Percentiles rank a stretch among this genome's conserved stretches.
phyloP scores from a whole-genome alignment of 1,140 invertebrate genomes.

The Penaeus indicus region DNA sequence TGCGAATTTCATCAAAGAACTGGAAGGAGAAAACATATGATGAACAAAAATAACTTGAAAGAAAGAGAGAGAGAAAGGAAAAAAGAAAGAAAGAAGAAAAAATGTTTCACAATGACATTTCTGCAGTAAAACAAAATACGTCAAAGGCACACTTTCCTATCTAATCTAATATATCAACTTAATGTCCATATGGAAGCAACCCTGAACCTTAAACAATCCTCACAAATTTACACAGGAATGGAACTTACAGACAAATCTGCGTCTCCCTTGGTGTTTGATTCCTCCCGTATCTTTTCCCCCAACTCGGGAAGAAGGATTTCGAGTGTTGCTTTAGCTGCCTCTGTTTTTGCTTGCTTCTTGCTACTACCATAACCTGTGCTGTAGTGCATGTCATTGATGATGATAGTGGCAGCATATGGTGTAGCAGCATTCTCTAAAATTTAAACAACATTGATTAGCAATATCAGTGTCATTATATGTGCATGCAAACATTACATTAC shows the following conservation, averaged over 20 bases:
- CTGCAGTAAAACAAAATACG: too few relatives aligned
- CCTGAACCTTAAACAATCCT: constrained; percentile 31
- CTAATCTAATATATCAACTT: neutral
- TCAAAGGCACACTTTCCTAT: too few relatives aligned
- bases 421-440: constrained; percentile 88
- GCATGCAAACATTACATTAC: constrained; percentile 2
- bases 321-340: constrained; percentile 89
- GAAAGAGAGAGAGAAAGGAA: neutral
- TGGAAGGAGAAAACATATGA: constrained; percentile 70
- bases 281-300: constrained; percentile 76
- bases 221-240: constrained; percentile 36
- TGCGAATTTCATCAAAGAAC: constrained; percentile 94
- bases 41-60: constrained; percentile 31
- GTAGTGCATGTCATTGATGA: constrained; percentile 92
- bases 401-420: constrained; percentile 93
- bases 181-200: constrained; percentile 8
- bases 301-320: constrained; percentile 96
- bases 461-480: neutral
- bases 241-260: constrained; percentile 77
- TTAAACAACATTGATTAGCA: neutral
- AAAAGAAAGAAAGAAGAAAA: neutral
- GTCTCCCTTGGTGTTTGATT: constrained; percentile 70
- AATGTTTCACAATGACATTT: too few relatives aligned
- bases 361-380: constrained; percentile 92
- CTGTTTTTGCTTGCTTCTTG: constrained; percentile 94